Conservation (phyloP, 2,797 vertebrate species). For the Huso huso region DNA sequence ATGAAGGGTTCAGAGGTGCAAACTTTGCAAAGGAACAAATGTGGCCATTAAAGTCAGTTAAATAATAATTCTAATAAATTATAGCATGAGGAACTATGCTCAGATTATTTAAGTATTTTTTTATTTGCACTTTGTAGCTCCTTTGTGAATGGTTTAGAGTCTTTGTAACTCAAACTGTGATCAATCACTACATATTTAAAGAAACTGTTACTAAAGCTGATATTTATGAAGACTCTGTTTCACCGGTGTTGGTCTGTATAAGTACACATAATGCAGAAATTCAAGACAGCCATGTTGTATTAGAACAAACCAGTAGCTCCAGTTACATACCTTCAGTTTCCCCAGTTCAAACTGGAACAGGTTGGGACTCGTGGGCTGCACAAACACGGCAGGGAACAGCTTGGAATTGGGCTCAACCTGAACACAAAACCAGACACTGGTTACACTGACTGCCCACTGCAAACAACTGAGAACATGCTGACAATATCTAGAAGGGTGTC, state of each 20-base stretch:
- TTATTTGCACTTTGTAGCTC: no score
- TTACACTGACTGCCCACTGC: no score
- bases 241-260: no score
- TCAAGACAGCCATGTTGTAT: background rate
- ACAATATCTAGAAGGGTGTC: no score
- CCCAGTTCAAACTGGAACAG: conserved; percentile 93
- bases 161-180: no score
- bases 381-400: conserved; percentile 91
- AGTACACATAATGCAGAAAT: background rate
- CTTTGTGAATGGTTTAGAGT: no score
- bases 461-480: no score
- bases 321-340: conserved; percentile 72
- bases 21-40: background rate
- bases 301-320: conserved; percentile 38
- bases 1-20: background rate
- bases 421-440: conserved; percentile 20
- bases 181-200: no score
- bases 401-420: conserved; percentile 96
- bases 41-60: no score
- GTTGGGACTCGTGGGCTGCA: conserved; percentile 85
- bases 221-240: no score
- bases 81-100: background rate
- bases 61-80: background rate
- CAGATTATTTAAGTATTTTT: background rate
- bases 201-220: background rate